phyloP scores from a whole-genome alignment of 1,140 invertebrate genomes.

The Drosophila nebulosa region DNA sequence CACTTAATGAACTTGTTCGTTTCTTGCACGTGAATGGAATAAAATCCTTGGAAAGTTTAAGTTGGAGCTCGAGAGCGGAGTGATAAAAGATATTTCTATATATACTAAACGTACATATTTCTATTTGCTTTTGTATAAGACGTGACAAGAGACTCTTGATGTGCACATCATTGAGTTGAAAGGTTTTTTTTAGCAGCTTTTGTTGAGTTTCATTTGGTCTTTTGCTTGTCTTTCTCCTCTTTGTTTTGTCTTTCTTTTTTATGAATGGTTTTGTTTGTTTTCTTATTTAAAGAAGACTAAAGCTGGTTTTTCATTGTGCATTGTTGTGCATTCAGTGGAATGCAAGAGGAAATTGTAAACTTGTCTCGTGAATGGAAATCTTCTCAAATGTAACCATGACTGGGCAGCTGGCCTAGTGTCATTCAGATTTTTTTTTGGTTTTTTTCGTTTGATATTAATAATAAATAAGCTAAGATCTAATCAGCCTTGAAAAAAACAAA shows the following conservation, averaged over 20 bases:
- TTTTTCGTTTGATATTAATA: neutral
- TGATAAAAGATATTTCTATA: slow-evolving; percentile 1
- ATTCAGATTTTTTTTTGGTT: neutral
- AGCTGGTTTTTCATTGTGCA: too few species aligned
- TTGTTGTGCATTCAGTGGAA: neutral
- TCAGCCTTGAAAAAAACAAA: neutral
- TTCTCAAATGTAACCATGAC: neutral
- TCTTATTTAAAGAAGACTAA: too few species aligned
- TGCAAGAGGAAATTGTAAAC: neutral
- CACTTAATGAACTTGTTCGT: slow-evolving; percentile 16
- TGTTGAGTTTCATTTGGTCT: neutral
- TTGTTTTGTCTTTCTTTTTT: neutral
- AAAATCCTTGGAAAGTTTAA: neutral
- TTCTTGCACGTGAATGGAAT: slow-evolving; percentile 16
- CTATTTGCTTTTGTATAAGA: neutral
- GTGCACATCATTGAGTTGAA: neutral
- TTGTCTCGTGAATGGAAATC: neutral
- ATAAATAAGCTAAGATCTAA: neutral
- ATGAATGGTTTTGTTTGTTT: neutral
- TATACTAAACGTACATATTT: neutral
- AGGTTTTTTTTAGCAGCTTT: neutral
- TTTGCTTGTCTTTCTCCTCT: neutral
- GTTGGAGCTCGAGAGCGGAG: neutral
- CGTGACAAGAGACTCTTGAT: neutral
- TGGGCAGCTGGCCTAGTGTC: neutral